Conservation (phyloP, 2,888 invertebrate genomes). For the Dermolepida albohirtum region DNA sequence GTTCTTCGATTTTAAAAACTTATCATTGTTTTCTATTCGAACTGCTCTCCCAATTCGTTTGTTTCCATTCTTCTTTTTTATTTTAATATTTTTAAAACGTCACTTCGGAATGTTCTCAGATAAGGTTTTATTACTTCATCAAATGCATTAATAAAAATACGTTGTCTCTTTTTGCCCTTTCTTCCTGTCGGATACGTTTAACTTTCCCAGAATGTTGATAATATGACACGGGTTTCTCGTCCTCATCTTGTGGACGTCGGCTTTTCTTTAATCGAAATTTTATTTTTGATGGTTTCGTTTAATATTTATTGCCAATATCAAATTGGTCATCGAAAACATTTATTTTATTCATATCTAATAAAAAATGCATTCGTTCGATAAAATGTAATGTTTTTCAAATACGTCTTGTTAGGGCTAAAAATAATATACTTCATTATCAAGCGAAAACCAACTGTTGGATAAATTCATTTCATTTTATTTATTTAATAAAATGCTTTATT, state of each 20-base stretch:
- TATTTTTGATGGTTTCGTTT: conserved; percentile 20
- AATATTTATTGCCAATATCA: conserved; percentile 13
- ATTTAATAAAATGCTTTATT: no score
- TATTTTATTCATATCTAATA: background rate
- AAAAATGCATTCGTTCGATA: no score
- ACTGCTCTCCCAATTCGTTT: background rate
- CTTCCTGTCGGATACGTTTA: conserved; percentile 24
- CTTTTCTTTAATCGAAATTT: conserved; percentile 18
- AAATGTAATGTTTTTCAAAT: no score
- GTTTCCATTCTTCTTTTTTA: background rate
- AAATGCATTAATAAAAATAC: conserved; percentile 12
- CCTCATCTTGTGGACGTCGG: conserved; percentile 7
- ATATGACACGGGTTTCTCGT: conserved; percentile 20
- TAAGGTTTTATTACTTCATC: conserved; percentile 15
- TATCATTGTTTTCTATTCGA: conserved; percentile 12
- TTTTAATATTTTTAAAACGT: conserved; percentile 5
- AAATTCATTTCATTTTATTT: no score
- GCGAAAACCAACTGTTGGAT: no score
- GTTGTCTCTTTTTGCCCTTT: background rate
- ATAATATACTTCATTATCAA: no score
- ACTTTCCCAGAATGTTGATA: conserved; percentile 17
- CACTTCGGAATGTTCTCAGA: background rate
- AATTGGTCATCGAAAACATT: conserved; percentile 7
- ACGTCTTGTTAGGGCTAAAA: no score
- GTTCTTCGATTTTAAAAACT: conserved; percentile 30